Conservation (phyloP, 2,888 invertebrate genomes). For the Dusona sp. region DNA sequence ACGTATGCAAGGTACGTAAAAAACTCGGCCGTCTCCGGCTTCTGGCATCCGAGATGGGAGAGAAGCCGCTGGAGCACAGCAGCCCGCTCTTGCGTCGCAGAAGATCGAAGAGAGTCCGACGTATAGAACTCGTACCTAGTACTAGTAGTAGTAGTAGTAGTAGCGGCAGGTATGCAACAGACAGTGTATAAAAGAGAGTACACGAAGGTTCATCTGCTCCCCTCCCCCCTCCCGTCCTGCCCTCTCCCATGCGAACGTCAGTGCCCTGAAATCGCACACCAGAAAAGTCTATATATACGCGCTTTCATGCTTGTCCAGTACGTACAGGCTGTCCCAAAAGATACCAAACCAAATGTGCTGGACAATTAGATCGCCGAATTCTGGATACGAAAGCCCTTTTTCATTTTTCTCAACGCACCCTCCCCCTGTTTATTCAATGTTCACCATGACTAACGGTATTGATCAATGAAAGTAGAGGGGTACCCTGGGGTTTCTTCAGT, state of each 20-base stretch:
- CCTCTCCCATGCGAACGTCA: constrained; percentile 18
- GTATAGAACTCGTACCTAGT: neutral
- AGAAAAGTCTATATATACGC: constrained; percentile 29
- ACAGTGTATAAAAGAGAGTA: constrained; percentile 28
- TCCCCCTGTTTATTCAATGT: neutral
- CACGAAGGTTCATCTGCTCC: constrained; percentile 5
- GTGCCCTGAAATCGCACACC: constrained; percentile 38
- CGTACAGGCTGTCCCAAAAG: neutral
- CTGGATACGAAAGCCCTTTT: too few relatives aligned
- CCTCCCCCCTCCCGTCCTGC: neutral
- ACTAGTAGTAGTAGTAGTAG: neutral
- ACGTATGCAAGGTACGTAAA: constrained; percentile 52
- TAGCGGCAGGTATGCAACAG: constrained; percentile 28
- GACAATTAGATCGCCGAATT: neutral
- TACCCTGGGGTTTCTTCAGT: too few relatives aligned
- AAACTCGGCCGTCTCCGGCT: constrained; percentile 43
- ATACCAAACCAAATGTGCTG: neutral
- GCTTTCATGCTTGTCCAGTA: neutral
- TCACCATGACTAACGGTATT: neutral
- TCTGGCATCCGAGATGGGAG: constrained; percentile 32
- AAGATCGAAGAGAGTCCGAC: constrained; percentile 32
- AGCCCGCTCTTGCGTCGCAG: neutral
- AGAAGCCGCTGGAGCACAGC: constrained; percentile 20
- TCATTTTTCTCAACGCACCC: too few relatives aligned
- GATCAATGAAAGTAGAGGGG: neutral